Conservation (phyloP, 2,888 invertebrate genomes). For the Zaprionus obscuricornis region DNA sequence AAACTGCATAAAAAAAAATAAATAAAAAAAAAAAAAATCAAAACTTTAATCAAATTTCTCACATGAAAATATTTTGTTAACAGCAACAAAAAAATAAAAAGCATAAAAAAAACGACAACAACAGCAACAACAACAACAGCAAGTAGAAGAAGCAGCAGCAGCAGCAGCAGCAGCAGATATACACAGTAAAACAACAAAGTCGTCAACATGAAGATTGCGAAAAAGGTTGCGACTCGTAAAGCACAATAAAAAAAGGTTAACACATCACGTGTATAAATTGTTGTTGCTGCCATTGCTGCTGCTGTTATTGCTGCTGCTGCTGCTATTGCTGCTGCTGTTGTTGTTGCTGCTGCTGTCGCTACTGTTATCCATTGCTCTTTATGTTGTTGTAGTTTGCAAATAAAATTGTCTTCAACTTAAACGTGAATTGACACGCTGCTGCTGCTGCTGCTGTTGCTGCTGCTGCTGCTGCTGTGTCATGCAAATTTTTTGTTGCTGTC, state of each 20-base stretch:
- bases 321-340: slow-evolving; percentile 14
- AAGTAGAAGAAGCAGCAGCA: slow-evolving; percentile 1
- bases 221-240: slow-evolving; percentile 13
- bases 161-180: slow-evolving; percentile 14
- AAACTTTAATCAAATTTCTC: slow-evolving; percentile 48
- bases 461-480: too few relatives aligned
- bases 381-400: too few relatives aligned
- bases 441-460: too few relatives aligned
- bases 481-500: too few relatives aligned
- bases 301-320: slow-evolving; percentile 5
- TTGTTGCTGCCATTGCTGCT: slow-evolving; percentile 7
- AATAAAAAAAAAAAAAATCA: not conserved
- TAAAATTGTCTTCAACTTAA: too few relatives aligned
- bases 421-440: too few relatives aligned
- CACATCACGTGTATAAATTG: slow-evolving; percentile 18
- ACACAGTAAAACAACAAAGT: slow-evolving; percentile 37
- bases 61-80: slow-evolving; percentile 40
- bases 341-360: slow-evolving; percentile 10
- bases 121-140: slow-evolving; percentile 8
- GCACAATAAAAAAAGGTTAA: slow-evolving; percentile 31
- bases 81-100: not conserved
- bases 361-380: too few relatives aligned
- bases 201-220: slow-evolving; percentile 39
- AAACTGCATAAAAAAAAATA: slow-evolving; percentile 21
- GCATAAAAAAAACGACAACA: not conserved